Evolutionary conservation across 2,113 vertebrate genomes (phyloP).

Genomic region (Agelaius phoeniceus): DNA sequence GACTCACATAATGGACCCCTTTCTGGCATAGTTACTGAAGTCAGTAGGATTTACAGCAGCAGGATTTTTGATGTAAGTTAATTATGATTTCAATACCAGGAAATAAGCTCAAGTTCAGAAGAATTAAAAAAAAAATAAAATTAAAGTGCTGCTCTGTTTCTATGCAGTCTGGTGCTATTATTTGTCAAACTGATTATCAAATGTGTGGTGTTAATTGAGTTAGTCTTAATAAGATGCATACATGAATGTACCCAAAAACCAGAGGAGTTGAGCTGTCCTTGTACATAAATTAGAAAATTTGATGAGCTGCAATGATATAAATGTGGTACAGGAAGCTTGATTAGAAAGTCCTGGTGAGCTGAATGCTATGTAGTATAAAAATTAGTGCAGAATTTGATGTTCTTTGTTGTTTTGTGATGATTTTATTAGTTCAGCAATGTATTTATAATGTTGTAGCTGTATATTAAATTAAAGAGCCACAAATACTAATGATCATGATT

Average conservation of each 20-base stretch:
- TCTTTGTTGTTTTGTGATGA: neutral
- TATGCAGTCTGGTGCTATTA: neutral
- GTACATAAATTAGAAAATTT: neutral
- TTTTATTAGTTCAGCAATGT: neutral
- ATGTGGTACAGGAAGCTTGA: neutral
- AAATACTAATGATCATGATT: neutral
- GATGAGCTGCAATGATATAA: neutral
- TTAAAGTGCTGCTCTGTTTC: neutral
- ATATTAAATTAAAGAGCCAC: neutral
- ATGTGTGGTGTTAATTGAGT: neutral
- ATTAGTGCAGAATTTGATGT: neutral
- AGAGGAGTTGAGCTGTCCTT: neutral
- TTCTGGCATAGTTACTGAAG: neutral
- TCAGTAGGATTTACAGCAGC: neutral
- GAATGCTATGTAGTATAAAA: neutral
- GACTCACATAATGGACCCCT: neutral
- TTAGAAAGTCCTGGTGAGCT: neutral
- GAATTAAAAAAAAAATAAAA: neutral
- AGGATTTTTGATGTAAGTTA: conserved; percentile 5
- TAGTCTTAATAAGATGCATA: neutral
- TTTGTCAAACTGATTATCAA: neutral
- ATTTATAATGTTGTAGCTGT: neutral
- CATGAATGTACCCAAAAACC: neutral
- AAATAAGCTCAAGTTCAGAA: conserved; percentile 18
- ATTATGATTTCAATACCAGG: conserved; percentile 49